Evolutionary conservation across 2,888 invertebrate species (phyloP), one percentile per base, ranked within the genome.

Genomic region (Brenthis daphne): DNA sequence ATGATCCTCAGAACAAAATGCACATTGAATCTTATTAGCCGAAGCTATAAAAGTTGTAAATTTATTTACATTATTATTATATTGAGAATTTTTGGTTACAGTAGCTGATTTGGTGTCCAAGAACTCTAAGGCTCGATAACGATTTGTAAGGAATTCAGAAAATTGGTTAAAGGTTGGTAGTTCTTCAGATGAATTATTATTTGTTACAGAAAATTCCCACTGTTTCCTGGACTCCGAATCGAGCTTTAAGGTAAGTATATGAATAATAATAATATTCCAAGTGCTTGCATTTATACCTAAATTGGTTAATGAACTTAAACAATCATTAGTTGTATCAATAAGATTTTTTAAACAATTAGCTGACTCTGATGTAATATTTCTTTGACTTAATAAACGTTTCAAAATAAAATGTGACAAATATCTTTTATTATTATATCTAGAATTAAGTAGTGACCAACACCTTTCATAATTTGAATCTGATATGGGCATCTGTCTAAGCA

Each of bases 401-500:
- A 24, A 24, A 24, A 24, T 24, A 24, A 24, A 24, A 24, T 24
- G 24, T 24, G 24, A 24, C 24, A 24, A 24, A 3, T 24, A 24
- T 24, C 24, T 24, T 24, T 69, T 77, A 54, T 78, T 78, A 55
- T 74, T 70, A 48, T 74, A 77, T 11, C 75, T 63, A 0, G 16
- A 8, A 8, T 73, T 64, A 51, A 79, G 58, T 8, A 68, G 14
- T 12, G 58, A 20, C 79, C 77, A 79, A 53, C 69, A 68, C 8
- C 14, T n/a, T 2, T 13, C 33, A 57, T 79, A 77, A 65, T 72
- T 79, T 1, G 56, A 72, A 0, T 57, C 43, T 0, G 75, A 73
- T 3, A 75, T 67, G 0, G 65, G 65, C 1, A 74, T 60, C 43
- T 76, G 72, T 29, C 74, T 37, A 0, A 79, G 48, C 0, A 77